Evolutionary conservation across 2,888 invertebrate species (phyloP).

Genomic region (Epinotia brunnichana): DNA sequence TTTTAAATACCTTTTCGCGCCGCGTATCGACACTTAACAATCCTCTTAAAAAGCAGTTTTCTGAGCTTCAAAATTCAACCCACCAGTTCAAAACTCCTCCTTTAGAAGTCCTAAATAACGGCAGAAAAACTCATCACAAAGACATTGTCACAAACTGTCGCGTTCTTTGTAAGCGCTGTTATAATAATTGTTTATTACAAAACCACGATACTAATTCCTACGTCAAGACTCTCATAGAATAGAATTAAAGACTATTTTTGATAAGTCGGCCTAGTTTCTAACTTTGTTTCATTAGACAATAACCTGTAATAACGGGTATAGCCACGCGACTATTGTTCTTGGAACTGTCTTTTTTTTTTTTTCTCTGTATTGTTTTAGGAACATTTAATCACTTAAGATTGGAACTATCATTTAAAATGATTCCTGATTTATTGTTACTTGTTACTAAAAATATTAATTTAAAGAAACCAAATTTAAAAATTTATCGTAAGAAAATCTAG

Average conservation of each 20-base stretch:
- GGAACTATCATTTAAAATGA: constrained; percentile 7
- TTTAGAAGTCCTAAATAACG: constrained; percentile 19
- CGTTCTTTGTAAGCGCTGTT: constrained; percentile 49
- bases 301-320: constrained; percentile 32
- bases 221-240: background rate
- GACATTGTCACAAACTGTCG: constrained; percentile 51
- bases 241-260: background rate
- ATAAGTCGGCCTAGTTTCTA: background rate
- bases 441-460: background rate
- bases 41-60: too few relatives aligned
- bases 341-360: too few relatives aligned
- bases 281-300: constrained; percentile 12
- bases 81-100: too few relatives aligned
- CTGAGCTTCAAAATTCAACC: constrained; percentile 3
- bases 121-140: constrained; percentile 50
- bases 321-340: constrained; percentile 38
- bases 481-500: too few relatives aligned
- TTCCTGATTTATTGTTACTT: constrained; percentile 5
- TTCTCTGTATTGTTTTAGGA: too few relatives aligned
- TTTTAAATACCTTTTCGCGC: too few relatives aligned
- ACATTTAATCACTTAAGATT: too few relatives aligned
- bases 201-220: background rate
- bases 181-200: constrained; percentile 39
- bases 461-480: too few relatives aligned
- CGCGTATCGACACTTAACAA: too few relatives aligned